phyloP scores from a whole-genome alignment of 2,113 vertebrate species.

The Chitala chitala region DNA sequence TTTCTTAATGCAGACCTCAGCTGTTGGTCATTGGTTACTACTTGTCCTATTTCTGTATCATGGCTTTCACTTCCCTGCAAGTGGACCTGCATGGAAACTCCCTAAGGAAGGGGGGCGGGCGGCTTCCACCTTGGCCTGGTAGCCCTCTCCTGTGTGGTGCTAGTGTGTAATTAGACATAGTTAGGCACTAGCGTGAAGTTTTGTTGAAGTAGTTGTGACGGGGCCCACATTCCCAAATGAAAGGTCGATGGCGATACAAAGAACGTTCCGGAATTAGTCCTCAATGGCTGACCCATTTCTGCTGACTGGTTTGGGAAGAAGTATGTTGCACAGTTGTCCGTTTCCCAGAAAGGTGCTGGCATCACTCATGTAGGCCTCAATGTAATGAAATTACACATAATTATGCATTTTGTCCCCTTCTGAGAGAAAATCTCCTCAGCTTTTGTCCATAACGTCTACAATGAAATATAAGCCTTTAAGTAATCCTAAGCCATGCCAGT shows the following conservation, averaged over 20 bases:
- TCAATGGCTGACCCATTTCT: too few species aligned
- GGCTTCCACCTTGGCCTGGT: neutral
- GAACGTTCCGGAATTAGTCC: neutral
- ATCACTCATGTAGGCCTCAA: too few species aligned
- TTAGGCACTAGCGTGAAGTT: slow-evolving; percentile 16
- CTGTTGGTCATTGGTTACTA: neutral
- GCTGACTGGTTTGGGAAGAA: too few species aligned
- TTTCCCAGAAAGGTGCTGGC: too few species aligned
- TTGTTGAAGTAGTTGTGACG: slow-evolving; percentile 15
- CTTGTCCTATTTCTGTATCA: neutral
- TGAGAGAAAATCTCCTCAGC: too few species aligned
- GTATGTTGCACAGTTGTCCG: too few species aligned
- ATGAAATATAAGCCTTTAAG: too few species aligned
- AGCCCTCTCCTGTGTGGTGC: neutral
- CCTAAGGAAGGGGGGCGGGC: neutral
- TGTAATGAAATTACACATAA: too few species aligned
- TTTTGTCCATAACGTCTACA: too few species aligned
- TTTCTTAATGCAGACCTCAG: neutral
- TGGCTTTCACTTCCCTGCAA: neutral
- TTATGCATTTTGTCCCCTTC: too few species aligned
- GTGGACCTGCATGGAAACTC: neutral
- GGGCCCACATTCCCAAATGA: neutral
- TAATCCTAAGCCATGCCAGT: too few species aligned
- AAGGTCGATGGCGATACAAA: neutral
- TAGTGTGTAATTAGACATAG: slow-evolving; percentile 24